These are phyloP conservation scores for Ruditapes philippinarum DNA, from an alignment of 1,140 invertebrate species.

Conservation along the genomic window DNA sequence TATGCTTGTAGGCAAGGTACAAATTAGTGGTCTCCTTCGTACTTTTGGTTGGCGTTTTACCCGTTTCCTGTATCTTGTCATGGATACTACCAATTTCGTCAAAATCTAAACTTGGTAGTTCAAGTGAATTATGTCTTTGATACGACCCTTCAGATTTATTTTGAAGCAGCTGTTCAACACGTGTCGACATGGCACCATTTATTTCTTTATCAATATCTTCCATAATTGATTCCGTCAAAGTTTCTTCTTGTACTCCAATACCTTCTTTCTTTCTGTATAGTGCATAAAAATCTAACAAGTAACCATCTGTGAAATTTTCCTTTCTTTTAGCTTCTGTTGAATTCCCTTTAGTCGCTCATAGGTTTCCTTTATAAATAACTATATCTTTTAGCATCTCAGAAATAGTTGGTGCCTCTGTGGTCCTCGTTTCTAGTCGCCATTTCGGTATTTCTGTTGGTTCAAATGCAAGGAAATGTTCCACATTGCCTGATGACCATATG, in stretches of 20 bases:
- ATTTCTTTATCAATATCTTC: background rate
- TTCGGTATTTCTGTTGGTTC: slow-evolving; percentile 23
- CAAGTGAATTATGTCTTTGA: background rate
- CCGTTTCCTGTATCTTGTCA: no score
- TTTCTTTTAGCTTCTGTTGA: background rate
- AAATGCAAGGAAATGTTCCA: background rate
- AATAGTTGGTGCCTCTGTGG: background rate
- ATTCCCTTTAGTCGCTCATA: background rate
- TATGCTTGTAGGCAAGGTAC: slow-evolving; percentile 1
- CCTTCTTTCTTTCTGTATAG: background rate
- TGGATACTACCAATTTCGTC: no score
- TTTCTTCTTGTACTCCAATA: slow-evolving; percentile 6
- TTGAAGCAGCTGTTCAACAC: background rate
- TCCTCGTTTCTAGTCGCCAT: background rate
- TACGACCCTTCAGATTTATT: background rate
- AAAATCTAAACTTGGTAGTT: no score
- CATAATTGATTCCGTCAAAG: background rate
- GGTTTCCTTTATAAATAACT: background rate
- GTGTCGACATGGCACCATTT: background rate
- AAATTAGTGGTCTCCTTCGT: slow-evolving; percentile 28
- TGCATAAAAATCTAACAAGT: slow-evolving; percentile 1
- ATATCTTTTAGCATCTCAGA: slow-evolving; percentile 8
- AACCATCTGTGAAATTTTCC: background rate
- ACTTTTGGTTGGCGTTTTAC: background rate
- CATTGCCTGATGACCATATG: background rate